Base-by-base conservation (phyloP, 2,797 vertebrate genomes). In the Ctenochaetus hawaiiensis region DNA sequence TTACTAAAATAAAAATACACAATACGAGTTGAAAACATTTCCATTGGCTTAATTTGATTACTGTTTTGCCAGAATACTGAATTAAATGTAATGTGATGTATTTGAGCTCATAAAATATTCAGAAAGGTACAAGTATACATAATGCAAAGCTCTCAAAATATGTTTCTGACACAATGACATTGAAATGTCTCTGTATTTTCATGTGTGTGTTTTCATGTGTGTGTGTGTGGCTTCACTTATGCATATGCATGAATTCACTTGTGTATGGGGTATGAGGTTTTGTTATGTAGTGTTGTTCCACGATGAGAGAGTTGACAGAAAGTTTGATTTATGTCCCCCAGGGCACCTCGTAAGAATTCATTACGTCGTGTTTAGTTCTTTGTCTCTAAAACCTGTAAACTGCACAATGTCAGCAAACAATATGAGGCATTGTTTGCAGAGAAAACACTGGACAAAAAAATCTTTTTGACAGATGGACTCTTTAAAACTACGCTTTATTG, bases 261-360 rank as follows among this genome's bases (percentile, higher is more conserved):
- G 71, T 59, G 22, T 67, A 26, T 66, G 41, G 11, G 11, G 1
- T 58, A 26, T 20, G 22, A 30, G 14, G 8, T 54, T 66, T 17
- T n/a, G 2, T 30, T 30, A 30, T 34, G 17, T 17, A 47, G 20
- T 41, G 41, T 54, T 37, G 66, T 13, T 62, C 18, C 47, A n/a
- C 45, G 39, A 34, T 45, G 26, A 61, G 22, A 78, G 67, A 70
- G 61, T 77, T 80, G 62, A 83, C 44, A 73, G 52, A 72, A 72
- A 66, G 51, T 82, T 85, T 75, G 22, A 59, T 62, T 67, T n/a
- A 4, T 52, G 23, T 73, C 75, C 74, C 75, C 2, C 0, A 30
- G 69, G 72, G 53, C 57, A 18, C 11, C 37, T 70, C 52, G 47
- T 10, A 45, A 69, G 56, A 53, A 45, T 61, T 20, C 3, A 4